Percentiles rank a stretch among this genome's conserved stretches.
These are phyloP conservation scores for Bathynomus jamesi DNA, from an alignment of 1,140 invertebrate genomes.

Conservation along the genomic window DNA sequence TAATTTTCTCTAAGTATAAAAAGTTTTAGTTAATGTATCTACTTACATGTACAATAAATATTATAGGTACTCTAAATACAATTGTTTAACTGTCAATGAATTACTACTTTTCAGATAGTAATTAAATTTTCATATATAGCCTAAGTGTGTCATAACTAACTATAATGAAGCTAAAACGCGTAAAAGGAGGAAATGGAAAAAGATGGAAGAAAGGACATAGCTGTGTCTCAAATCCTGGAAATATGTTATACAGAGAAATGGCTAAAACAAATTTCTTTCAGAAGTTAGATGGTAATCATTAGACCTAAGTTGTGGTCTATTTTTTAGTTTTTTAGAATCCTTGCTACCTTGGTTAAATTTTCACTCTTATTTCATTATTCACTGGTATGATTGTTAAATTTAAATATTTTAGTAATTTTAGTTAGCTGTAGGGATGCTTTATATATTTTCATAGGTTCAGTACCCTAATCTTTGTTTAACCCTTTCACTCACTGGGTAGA, in stretches of 20 bases:
- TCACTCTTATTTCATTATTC: background rate
- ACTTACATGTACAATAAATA: too few species aligned
- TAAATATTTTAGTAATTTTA: background rate
- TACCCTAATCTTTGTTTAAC: background rate
- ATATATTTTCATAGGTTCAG: background rate
- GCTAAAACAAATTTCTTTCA: conserved; percentile 18
- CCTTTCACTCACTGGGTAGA: background rate
- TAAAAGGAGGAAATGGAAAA: conserved; percentile 9
- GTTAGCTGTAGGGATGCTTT: background rate
- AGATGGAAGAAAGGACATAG: conserved; percentile 29
- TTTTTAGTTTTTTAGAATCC: too few species aligned
- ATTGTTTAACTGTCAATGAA: too few species aligned
- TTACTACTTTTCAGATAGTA: too few species aligned
- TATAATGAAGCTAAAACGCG: conserved; percentile 16
- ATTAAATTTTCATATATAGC: too few species aligned
- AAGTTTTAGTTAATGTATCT: too few species aligned
- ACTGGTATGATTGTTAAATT: conserved; percentile 5
- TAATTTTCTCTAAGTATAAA: too few species aligned
- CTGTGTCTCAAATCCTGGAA: conserved; percentile 19
- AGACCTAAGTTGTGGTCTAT: conserved; percentile 2
- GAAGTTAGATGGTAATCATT: conserved; percentile 13
- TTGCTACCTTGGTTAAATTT: background rate
- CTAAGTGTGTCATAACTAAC: background rate
- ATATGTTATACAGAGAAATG: conserved; percentile 6
- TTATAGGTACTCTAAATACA: too few species aligned